Percentiles rank a stretch among this genome's conserved stretches.
These are phyloP conservation scores for Octonoba sinensis DNA, from an alignment of 2,888 invertebrate genomes.

Conservation along the genomic window DNA sequence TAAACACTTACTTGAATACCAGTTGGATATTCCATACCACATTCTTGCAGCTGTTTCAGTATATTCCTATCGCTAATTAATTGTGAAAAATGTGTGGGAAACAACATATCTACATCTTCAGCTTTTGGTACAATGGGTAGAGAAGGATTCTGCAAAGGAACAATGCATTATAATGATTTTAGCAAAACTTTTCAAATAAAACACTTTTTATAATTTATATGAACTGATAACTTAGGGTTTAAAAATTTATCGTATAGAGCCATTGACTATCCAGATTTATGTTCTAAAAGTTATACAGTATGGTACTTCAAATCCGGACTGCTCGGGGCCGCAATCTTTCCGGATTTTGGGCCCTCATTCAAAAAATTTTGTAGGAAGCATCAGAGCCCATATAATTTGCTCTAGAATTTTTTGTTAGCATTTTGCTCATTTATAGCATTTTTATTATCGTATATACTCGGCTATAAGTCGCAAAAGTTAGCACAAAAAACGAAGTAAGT, in stretches of 20 bases:
- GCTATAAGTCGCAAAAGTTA: too few species aligned
- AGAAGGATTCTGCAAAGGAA: conserved; percentile 28
- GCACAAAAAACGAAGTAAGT: too few species aligned
- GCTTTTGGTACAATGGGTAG: conserved; percentile 20
- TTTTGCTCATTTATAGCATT: too few species aligned
- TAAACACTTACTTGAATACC: not conserved
- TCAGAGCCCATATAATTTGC: too few species aligned
- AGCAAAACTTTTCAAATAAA: not conserved
- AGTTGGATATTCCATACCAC: conserved; percentile 3
- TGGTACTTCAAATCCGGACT: too few species aligned
- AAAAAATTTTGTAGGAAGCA: too few species aligned
- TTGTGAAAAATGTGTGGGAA: conserved; percentile 25
- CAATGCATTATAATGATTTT: not conserved
- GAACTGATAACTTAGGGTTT: not conserved
- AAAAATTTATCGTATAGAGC: not conserved
- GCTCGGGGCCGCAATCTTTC: too few species aligned
- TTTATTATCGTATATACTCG: too few species aligned
- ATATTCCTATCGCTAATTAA: conserved; percentile 8
- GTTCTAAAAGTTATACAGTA: too few species aligned
- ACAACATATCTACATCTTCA: conserved; percentile 20
- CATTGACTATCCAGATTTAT: too few species aligned
- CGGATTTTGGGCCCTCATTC: too few species aligned
- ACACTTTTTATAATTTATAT: not conserved
- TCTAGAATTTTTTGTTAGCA: too few species aligned
- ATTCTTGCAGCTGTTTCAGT: not conserved